Conservation (phyloP, 2,888 invertebrate genomes). For the Stomorhina lunata region DNA sequence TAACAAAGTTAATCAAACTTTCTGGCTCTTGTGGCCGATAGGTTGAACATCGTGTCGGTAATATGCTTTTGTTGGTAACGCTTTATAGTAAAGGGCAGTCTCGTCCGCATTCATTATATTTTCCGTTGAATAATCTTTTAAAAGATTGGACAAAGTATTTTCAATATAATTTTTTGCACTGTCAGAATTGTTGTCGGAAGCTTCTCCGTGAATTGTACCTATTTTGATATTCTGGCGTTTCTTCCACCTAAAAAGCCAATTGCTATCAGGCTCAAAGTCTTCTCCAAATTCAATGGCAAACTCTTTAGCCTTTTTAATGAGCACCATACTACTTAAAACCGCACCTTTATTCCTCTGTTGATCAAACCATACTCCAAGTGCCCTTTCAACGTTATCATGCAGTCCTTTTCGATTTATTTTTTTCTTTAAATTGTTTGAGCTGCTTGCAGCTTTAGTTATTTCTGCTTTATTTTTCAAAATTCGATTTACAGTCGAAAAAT, state of each 20-base stretch:
- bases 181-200: conserved; percentile 4
- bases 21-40: conserved; percentile 34
- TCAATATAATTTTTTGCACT: background rate
- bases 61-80: conserved; percentile 58
- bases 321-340: conserved; percentile 9
- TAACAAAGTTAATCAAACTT: conserved; percentile 56
- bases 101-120: conserved; percentile 64
- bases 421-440: background rate
- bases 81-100: conserved; percentile 58
- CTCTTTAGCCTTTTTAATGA: conserved; percentile 42
- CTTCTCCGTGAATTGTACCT: conserved; percentile 27
- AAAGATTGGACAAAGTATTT: conserved; percentile 3
- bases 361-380: conserved; percentile 48
- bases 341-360: conserved; percentile 33
- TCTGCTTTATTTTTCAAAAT: conserved; percentile 26
- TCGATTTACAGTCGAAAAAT: conserved; percentile 30
- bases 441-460: background rate
- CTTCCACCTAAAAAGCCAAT: conserved; percentile 54
- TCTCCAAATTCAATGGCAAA: conserved; percentile 26
- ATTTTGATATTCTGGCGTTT: conserved; percentile 47
- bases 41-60: conserved; percentile 26
- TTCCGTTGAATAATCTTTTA: conserved; percentile 27
- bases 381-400: conserved; percentile 35
- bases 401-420: conserved; percentile 24
- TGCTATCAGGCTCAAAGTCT: conserved; percentile 29